Base-by-base conservation (phyloP, 92 coral and sea anemone species). In the Porites divaricata region DNA sequence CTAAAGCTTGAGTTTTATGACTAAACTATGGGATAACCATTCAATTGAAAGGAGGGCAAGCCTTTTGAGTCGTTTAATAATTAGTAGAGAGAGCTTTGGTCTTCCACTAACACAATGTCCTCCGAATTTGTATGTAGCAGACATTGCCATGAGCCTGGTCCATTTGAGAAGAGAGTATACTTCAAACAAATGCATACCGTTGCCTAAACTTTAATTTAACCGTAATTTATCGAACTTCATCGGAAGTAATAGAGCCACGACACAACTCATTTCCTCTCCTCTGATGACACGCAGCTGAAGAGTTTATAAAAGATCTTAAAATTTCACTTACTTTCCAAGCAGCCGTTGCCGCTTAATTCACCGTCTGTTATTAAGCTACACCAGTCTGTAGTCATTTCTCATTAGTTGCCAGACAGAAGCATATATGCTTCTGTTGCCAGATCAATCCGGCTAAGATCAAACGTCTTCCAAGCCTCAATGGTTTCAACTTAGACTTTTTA, bases 251-350 rank as follows among this genome's bases (percentile, higher is more conserved):
- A 57, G 17, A 12, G 5, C 17, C 14, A 13, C 14, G 14, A 12
- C 62, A 12, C 15, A 17, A 57, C 62, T 57, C 17, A 0, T 57
- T 17, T 57, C 62, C 0, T 0, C 15, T 57, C 17, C 17, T 12
- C n/a, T n/a, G n/a, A 0, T 12, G 0, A 17, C 0, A 57, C 14
- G 62, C 15, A 12, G 17, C 19, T 17, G 62, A 17, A 23, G 28
- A 25, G 25, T 2, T 25, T 1, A 65, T 10, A 1, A 65, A 6
- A 19, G 14, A 13, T 22, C 17, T 2, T 14, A 8, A 2, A 7
- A 45, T 20, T 71, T 71, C 24, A 76, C 56, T 61, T 52, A 76
- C 80, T 35, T 61, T 61, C 20, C 1, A 76, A 22, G 62, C 67
- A 45, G 20, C 26, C 21, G 58, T 76, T 48, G 11, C 57, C 75